These are phyloP conservation scores for Chrysotoxum bicinctum DNA, from an alignment of 2,888 invertebrate genomes.

Conservation along the genomic window DNA sequence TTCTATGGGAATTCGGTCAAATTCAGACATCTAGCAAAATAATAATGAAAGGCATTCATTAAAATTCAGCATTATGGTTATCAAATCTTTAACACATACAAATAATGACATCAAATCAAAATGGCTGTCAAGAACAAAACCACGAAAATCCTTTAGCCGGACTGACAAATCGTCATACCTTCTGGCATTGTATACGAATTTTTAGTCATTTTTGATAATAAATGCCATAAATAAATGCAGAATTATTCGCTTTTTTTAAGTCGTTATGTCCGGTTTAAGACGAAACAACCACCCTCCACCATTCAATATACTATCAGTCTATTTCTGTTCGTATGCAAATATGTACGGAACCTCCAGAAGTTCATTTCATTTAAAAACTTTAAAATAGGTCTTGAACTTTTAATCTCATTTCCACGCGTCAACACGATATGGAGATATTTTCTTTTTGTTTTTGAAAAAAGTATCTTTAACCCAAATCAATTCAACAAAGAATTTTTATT, in stretches of 20 bases:
- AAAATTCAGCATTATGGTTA: too few species aligned
- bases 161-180: too few species aligned
- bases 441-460: neutral
- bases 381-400: constrained; percentile 45
- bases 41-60: too few species aligned
- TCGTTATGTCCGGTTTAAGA: too few species aligned
- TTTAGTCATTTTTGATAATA: too few species aligned
- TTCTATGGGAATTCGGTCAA: too few species aligned
- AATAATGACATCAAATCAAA: too few species aligned
- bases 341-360: neutral
- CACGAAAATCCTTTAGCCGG: too few species aligned
- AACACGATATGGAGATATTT: neutral
- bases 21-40: too few species aligned
- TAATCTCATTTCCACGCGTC: constrained; percentile 45
- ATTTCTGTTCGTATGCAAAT: neutral
- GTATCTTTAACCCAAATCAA: constrained; percentile 13
- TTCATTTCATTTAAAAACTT: neutral
- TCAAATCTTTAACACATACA: too few species aligned
- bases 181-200: too few species aligned
- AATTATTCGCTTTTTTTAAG: neutral
- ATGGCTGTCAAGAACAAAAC: too few species aligned
- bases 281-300: neutral
- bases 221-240: neutral
- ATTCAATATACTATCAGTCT: neutral
- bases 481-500: neutral